A percentile compares a stretch with the other conserved stretches of the same genome.
Conservation (phyloP, 2,113 vertebrate genomes). For the Solea senegalensis region DNA sequence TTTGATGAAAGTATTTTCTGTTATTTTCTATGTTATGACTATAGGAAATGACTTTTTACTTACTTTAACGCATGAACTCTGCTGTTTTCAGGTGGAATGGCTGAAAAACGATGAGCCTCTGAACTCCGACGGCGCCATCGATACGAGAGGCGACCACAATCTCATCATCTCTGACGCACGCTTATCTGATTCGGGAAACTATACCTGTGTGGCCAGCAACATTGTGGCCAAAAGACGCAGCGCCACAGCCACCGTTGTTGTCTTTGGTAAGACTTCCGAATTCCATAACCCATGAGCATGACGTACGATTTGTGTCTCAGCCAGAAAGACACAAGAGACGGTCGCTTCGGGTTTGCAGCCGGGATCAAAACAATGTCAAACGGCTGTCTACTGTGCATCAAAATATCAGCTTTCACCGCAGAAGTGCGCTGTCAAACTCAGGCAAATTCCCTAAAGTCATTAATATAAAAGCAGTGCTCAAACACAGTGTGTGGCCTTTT, state of each 20-base stretch:
- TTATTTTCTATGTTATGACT: too few relatives aligned
- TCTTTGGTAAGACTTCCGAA: constrained; percentile 84
- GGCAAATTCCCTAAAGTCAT: constrained; percentile 48
- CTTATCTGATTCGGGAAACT: constrained; percentile 91
- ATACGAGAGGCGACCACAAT: constrained; percentile 88
- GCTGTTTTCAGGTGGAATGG: constrained; percentile 73
- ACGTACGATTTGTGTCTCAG: not conserved
- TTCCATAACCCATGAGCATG: not conserved
- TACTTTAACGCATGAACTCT: not conserved
- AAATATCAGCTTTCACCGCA: constrained; percentile 20
- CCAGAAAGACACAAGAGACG: not conserved
- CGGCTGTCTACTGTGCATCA: constrained; percentile 10
- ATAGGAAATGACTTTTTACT: not conserved
- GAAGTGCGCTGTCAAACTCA: constrained; percentile 17
- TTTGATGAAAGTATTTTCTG: too few relatives aligned
- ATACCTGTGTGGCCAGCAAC: constrained; percentile 92
- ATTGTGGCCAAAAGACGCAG: constrained; percentile 92
- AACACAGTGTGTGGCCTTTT: constrained; percentile 26
- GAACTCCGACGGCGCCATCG: constrained; percentile 82
- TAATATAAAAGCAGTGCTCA: constrained; percentile 37
- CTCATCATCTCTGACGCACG: constrained; percentile 89
- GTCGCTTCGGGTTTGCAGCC: not conserved
- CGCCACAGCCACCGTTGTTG: constrained; percentile 86
- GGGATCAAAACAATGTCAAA: constrained; percentile 23
- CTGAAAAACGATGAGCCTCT: constrained; percentile 80